phyloP scores from a whole-genome alignment of 2,888 invertebrate genomes.

The Scrobipalpa costella region DNA sequence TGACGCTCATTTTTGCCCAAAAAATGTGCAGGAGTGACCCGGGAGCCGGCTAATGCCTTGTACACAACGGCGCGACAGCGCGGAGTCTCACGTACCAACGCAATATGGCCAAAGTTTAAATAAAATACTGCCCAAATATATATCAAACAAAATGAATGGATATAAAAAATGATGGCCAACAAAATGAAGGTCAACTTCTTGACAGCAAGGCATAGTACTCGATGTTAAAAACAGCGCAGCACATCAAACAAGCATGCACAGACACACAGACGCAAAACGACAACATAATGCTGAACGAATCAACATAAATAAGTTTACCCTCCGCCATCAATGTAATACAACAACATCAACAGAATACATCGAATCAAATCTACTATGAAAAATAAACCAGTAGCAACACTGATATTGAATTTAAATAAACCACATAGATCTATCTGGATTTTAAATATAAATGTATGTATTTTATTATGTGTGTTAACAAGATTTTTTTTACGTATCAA shows the following conservation, averaged over 20 bases:
- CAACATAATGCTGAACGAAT: conserved; percentile 38
- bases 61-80: conserved; percentile 70
- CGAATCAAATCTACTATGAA: background rate
- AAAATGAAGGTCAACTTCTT: conserved; percentile 98
- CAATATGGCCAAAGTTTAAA: conserved; percentile 74
- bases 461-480: too few species aligned
- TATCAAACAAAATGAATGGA: conserved; percentile 79
- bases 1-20: conserved; percentile 93
- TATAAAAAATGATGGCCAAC: conserved; percentile 92
- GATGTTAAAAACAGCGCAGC: conserved; percentile 76
- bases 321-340: conserved; percentile 25
- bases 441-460: too few species aligned
- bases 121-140: conserved; percentile 74
- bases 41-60: conserved; percentile 76
- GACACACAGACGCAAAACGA: conserved; percentile 53
- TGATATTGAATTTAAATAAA: background rate
- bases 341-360: background rate
- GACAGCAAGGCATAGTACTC: conserved; percentile 85
- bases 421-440: background rate
- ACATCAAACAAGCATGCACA: conserved; percentile 77
- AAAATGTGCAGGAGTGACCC: conserved; percentile 79
- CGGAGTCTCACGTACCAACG: conserved; percentile 66
- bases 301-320: conserved; percentile 32
- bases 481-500: too few species aligned
- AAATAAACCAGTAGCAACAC: background rate